Conservation (phyloP, 2,113 vertebrate genomes). For the Dromaius novaehollandiae region DNA sequence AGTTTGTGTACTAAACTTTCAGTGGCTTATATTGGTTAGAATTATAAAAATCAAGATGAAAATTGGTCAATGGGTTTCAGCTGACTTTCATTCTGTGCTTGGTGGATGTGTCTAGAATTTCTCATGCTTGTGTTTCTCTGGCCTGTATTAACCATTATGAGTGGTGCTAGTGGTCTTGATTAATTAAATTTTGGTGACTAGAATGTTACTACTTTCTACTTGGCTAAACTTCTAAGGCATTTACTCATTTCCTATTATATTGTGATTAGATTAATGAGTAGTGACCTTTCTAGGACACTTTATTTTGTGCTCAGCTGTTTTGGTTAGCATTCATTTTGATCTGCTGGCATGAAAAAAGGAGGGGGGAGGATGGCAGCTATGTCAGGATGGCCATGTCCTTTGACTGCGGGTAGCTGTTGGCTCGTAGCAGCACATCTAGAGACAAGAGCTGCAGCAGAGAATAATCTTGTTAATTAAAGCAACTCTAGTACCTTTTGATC, state of each 20-base stretch:
- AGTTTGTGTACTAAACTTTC: neutral
- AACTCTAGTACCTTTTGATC: neutral
- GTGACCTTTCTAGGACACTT: neutral
- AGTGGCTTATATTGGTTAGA: neutral
- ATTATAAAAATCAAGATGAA: neutral
- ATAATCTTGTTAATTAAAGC: conserved; percentile 41
- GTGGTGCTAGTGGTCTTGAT: neutral
- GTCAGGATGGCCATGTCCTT: neutral
- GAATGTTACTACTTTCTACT: neutral
- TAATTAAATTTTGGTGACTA: neutral
- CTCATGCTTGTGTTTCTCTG: neutral
- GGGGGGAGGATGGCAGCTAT: neutral
- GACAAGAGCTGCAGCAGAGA: neutral
- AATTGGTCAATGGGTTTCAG: neutral
- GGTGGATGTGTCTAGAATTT: neutral
- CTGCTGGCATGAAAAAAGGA: neutral
- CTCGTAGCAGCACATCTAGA: neutral
- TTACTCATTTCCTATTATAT: neutral
- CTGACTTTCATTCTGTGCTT: neutral
- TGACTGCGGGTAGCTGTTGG: neutral
- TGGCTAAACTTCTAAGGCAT: neutral
- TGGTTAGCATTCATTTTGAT: neutral
- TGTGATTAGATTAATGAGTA: neutral
- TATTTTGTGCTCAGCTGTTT: neutral
- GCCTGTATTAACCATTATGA: neutral